Conservation (phyloP, 2,888 invertebrate genomes). For the Drosophila barbarae region DNA sequence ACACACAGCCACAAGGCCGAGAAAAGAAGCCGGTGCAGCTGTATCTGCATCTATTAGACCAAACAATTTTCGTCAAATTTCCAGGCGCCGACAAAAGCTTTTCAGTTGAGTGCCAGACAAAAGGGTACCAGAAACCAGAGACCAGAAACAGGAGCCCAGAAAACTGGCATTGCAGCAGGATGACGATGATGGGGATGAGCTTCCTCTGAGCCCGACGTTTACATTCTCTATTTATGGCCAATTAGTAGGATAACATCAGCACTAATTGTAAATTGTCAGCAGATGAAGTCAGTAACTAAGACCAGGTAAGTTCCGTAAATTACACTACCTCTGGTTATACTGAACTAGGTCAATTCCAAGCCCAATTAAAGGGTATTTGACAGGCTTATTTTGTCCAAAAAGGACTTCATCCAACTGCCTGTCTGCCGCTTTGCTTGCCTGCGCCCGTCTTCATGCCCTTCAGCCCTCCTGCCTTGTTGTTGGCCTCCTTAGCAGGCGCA, state of each 20-base stretch:
- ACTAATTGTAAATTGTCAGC: background rate
- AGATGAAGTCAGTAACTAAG: background rate
- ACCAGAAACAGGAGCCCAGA: conserved; percentile 34
- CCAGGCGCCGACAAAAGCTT: conserved; percentile 73
- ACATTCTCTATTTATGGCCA: conserved; percentile 30
- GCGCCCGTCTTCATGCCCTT: conserved; percentile 12
- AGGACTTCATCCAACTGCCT: background rate
- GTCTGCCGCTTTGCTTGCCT: background rate
- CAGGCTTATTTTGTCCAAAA: background rate
- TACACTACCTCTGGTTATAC: background rate
- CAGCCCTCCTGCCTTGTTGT: conserved; percentile 21
- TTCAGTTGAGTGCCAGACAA: conserved; percentile 74
- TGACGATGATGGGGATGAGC: background rate
- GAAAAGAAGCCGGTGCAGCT: conserved; percentile 1
- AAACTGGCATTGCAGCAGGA: conserved; percentile 1
- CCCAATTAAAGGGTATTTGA: conserved; percentile 22
- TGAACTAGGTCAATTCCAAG: background rate
- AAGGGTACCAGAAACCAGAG: conserved; percentile 43
- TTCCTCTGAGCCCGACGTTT: conserved; percentile 9
- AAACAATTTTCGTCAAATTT: conserved; percentile 75
- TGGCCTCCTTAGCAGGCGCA: conserved; percentile 59
- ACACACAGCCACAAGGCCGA: conserved; percentile 14
- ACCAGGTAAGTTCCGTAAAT: background rate
- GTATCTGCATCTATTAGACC: conserved; percentile 71
- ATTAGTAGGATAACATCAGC: conserved; percentile 20